Evolutionary conservation across 2,797 vertebrate species (phyloP).

Genomic region (Eutrigla gurnardus): DNA sequence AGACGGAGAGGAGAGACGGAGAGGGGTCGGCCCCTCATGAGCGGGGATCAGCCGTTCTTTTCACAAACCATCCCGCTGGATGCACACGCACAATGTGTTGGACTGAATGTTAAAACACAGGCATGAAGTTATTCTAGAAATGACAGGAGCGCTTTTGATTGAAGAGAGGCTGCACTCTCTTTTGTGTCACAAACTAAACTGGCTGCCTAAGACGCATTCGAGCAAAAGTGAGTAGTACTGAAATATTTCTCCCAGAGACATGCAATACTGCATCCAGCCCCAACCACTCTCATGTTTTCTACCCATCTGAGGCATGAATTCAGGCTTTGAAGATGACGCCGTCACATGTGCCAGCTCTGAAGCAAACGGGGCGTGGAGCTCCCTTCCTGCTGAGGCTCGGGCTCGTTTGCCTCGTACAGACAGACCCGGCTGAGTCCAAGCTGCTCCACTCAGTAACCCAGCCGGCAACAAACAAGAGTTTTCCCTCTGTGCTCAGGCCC

Average conservation of each 20-base stretch:
- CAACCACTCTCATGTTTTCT: conserved; percentile 22
- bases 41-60: conserved; percentile 64
- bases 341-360: conserved; percentile 70
- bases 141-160: conserved; percentile 9
- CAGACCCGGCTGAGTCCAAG: conserved; percentile 42
- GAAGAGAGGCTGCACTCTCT: conserved; percentile 12
- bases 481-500: neutral
- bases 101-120: conserved; percentile 32
- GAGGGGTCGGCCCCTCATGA: conserved; percentile 61
- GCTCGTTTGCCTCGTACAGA: conserved; percentile 55
- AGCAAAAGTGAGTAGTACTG: conserved; percentile 1
- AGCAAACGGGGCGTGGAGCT: conserved; percentile 67
- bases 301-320: conserved; percentile 37
- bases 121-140: neutral
- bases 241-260: neutral
- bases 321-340: conserved; percentile 53
- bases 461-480: conserved; percentile 26
- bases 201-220: neutral
- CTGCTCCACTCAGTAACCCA: conserved; percentile 33
- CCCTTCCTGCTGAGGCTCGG: conserved; percentile 51
- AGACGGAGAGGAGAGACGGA: conserved; percentile 42
- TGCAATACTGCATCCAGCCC: neutral
- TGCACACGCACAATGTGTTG: conserved; percentile 41
- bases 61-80: conserved; percentile 54
- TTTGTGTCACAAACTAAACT: too few species aligned